Conservation (phyloP, 2,797 vertebrate species). For the Eospalax fontanierii region DNA sequence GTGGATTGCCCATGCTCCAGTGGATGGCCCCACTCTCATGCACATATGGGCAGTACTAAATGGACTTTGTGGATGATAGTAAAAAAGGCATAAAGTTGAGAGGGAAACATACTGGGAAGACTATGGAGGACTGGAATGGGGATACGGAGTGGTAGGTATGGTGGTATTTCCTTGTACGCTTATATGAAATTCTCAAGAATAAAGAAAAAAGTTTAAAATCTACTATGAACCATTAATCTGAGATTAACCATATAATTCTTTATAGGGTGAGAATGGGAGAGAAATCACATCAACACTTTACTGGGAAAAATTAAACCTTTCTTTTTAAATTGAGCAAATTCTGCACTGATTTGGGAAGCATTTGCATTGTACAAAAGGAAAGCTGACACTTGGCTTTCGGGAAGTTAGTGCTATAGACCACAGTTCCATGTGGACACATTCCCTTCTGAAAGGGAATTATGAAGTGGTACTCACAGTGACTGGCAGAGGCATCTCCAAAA, state of each 20-base stretch:
- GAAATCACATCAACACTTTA: background rate
- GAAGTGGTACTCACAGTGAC: constrained; percentile 81
- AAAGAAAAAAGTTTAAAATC: background rate
- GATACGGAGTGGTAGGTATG: background rate
- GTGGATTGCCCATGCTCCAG: background rate
- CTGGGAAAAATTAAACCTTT: constrained; percentile 3
- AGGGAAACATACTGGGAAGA: background rate
- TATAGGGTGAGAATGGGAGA: background rate
- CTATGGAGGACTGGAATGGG: background rate
- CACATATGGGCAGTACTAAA: background rate
- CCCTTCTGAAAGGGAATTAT: background rate
- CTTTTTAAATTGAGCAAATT: background rate
- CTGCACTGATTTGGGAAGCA: background rate
- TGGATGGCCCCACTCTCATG: background rate
- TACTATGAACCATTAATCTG: background rate
- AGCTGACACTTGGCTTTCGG: background rate
- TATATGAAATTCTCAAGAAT: background rate
- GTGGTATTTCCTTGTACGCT: background rate
- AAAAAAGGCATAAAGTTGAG: background rate
- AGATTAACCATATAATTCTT: background rate
- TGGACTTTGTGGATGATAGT: background rate
- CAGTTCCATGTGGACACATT: background rate
- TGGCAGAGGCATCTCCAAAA: constrained; percentile 48
- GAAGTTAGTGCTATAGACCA: background rate
- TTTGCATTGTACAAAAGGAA: background rate